Evolutionary conservation across 2,113 vertebrate genomes (phyloP).

Genomic region (Spheniscus mendiculus): DNA sequence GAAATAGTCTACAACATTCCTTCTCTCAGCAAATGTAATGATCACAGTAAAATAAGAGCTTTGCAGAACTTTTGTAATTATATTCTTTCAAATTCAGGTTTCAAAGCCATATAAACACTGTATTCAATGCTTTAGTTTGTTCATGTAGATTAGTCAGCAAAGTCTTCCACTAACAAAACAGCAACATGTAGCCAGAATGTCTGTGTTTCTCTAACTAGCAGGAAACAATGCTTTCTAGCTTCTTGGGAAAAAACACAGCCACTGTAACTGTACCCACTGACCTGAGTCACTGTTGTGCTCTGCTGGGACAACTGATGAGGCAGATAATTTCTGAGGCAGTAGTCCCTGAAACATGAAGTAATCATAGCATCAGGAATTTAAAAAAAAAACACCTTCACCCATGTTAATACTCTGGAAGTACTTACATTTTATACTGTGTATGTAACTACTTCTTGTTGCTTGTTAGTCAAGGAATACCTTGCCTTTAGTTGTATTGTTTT

Average conservation of each 20-base stretch:
- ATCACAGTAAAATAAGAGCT: neutral
- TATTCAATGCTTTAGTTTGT: neutral
- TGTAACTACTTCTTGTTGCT: neutral
- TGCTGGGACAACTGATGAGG: neutral
- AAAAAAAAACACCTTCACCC: neutral
- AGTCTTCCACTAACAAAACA: neutral
- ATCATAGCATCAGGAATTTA: neutral
- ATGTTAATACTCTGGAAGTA: neutral
- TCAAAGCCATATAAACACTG: neutral
- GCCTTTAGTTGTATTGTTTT: neutral
- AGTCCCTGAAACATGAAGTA: neutral
- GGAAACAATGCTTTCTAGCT: neutral
- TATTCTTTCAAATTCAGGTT: neutral
- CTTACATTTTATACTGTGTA: neutral
- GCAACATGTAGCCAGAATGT: neutral
- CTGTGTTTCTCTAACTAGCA: neutral
- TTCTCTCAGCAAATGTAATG: neutral
- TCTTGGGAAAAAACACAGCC: neutral
- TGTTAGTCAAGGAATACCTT: neutral
- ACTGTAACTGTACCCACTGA: neutral
- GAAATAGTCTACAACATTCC: neutral
- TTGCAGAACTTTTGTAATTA: neutral
- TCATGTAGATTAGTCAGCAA: neutral
- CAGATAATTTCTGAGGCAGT: neutral
- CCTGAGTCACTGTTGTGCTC: neutral